Percentiles rank a stretch among this genome's conserved stretches.
Evolutionary conservation across 2,888 invertebrate genomes (phyloP).

Genomic region (Agrochola lota): DNA sequence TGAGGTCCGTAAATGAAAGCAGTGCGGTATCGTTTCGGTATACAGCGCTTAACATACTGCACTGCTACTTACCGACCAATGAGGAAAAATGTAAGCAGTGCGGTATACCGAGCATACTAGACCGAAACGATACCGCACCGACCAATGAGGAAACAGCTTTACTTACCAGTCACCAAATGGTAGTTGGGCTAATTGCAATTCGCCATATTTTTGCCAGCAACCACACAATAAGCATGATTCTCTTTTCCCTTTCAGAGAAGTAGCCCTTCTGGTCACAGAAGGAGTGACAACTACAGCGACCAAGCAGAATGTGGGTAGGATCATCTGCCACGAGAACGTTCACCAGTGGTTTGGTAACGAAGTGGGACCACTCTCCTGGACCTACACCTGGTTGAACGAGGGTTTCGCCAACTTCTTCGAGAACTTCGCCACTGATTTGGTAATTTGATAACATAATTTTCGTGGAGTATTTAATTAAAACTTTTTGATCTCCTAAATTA

Average conservation of each 20-base stretch:
- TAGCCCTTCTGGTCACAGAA: conserved; percentile 82
- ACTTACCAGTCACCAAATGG: neutral
- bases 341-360: conserved; percentile 96
- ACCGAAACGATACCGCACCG: no score
- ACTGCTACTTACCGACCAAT: no score
- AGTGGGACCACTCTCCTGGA: conserved; percentile 93
- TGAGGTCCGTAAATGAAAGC: no score
- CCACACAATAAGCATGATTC: neutral
- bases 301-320: conserved; percentile 87
- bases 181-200: neutral
- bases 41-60: no score
- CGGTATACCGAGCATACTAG: no score
- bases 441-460: conserved; percentile 66
- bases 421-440: conserved; percentile 90
- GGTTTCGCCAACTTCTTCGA: conserved; percentile 94
- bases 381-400: conserved; percentile 93
- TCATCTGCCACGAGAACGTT: conserved; percentile 90
- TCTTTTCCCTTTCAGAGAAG: conserved; percentile 77
- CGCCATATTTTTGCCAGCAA: neutral
- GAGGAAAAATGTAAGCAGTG: no score
- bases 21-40: no score
- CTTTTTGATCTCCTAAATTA: no score
- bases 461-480: no score
- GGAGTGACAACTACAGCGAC: conserved; percentile 84
- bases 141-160: no score